Percentiles rank a stretch among this genome's conserved stretches.
These are phyloP conservation scores for Euglossa dilemma DNA, from an alignment of 1,140 invertebrate species.

Conservation along the genomic window DNA sequence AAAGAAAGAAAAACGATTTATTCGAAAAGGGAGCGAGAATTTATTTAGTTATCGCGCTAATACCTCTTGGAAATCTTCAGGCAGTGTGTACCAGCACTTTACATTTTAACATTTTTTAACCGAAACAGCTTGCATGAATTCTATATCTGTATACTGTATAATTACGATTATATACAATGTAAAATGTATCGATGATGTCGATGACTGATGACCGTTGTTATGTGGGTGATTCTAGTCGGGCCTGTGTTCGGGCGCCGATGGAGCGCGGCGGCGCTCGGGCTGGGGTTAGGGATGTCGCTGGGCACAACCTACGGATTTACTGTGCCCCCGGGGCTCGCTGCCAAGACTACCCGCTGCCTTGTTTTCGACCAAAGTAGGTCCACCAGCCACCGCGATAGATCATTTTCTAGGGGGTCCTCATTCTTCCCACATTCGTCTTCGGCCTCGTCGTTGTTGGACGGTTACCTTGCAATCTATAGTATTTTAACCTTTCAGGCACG, in stretches of 20 bases:
- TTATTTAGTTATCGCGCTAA: no score
- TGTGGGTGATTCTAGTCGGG: slow-evolving; percentile 81
- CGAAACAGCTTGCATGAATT: slow-evolving; percentile 9
- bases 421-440: no score
- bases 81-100: no score
- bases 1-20: no score
- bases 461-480: no score
- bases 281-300: slow-evolving; percentile 82
- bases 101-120: no score
- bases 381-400: slow-evolving; percentile 76
- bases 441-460: no score
- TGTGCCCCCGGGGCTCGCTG: slow-evolving; percentile 82
- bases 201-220: slow-evolving; percentile 77
- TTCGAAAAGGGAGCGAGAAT: no score
- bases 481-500: no score
- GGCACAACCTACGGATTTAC: slow-evolving; percentile 83
- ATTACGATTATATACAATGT: background rate
- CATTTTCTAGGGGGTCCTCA: background rate
- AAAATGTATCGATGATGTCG: slow-evolving; percentile 62
- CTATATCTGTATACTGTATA: background rate
- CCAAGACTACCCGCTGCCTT: slow-evolving; percentile 83
- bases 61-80: no score
- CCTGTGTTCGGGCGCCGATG: slow-evolving; percentile 83
- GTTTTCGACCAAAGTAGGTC: slow-evolving; percentile 83
- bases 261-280: slow-evolving; percentile 82